These are phyloP conservation scores for Zeuzera pyrina DNA, from an alignment of 2,888 invertebrate species.

Conservation along the genomic window DNA sequence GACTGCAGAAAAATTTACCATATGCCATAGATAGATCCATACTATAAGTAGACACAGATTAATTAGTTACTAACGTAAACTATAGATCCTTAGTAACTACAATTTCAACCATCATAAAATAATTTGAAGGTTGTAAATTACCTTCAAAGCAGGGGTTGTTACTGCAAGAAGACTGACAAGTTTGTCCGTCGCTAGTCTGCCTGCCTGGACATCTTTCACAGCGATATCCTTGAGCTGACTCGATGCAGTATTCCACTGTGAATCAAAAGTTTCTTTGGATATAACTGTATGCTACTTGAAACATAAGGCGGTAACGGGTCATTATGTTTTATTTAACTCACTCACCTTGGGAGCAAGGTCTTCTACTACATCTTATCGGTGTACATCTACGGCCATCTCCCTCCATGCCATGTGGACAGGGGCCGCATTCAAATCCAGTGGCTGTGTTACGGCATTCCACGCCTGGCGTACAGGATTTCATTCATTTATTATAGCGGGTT, in stretches of 20 bases:
- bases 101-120: background rate
- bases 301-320: too few species aligned
- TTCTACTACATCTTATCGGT: constrained; percentile 74
- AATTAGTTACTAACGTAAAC: too few species aligned
- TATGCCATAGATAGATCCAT: too few species aligned
- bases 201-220: constrained; percentile 85
- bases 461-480: constrained; percentile 60
- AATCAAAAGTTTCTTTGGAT: background rate
- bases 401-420: constrained; percentile 87
- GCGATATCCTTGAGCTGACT: constrained; percentile 78
- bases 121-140: too few species aligned
- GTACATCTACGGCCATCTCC: constrained; percentile 77
- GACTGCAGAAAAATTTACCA: too few species aligned
- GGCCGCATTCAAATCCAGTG: constrained; percentile 87
- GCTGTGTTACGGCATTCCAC: constrained; percentile 82
- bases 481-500: too few species aligned
- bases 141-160: constrained; percentile 69
- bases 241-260: constrained; percentile 78
- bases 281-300: too few species aligned
- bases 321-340: too few species aligned
- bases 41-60: background rate
- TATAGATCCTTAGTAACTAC: background rate
- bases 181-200: constrained; percentile 82
- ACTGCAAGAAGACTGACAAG: constrained; percentile 82
- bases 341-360: constrained; percentile 76